Base-by-base conservation (phyloP, 2,797 vertebrate species). In the Leuciscus waleckii region DNA sequence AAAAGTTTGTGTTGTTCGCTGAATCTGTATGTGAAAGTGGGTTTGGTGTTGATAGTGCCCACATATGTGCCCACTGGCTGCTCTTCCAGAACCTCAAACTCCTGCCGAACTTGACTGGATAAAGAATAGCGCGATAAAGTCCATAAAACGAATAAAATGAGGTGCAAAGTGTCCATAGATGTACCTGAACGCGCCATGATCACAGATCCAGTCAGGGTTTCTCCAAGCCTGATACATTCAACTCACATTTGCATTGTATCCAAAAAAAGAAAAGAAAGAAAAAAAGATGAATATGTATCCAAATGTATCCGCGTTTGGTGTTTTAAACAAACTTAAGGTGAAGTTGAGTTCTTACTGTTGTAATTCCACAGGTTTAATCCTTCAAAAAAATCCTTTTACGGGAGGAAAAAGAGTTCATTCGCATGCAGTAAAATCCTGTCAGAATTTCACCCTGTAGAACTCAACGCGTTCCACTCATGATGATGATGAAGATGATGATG, bases 1-100 rank as follows among this genome's bases (percentile, higher is more conserved):
- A 99, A 99, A 88, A 99, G 96, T 88, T 95, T 96, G 90, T 99
- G 98, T 83, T 92, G 96, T 90, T 99, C 98, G 90, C 98, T 99
- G 91, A 99, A 96, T 74, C 98, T 96, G 93, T 99, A 99, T 54
- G 97, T 97, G 93, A 99, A 99, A 87, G 97, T 95, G 0, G 97
- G 95, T 0, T 95, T 97, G 58, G 98, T 99, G 90, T 95, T 95
- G 85, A 99, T 97, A 32, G 96, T 97, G 82, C 98, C 98, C 90
- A 99, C 98, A 91, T 97, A 97, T n/a, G 97, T 98, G 76, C 97
- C 97, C 0, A 97, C 73, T 1, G 97, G 96, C 88, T 99, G 98
- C 94, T 99, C 98, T 90, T 99, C 98, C 92, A 96, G 92, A 75
- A 99, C 95, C 86, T 96, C 96, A 83, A 99, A 99, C 92, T 98